phyloP scores from a whole-genome alignment of 1,140 invertebrate genomes.

The Drosophila nigromelanica region DNA sequence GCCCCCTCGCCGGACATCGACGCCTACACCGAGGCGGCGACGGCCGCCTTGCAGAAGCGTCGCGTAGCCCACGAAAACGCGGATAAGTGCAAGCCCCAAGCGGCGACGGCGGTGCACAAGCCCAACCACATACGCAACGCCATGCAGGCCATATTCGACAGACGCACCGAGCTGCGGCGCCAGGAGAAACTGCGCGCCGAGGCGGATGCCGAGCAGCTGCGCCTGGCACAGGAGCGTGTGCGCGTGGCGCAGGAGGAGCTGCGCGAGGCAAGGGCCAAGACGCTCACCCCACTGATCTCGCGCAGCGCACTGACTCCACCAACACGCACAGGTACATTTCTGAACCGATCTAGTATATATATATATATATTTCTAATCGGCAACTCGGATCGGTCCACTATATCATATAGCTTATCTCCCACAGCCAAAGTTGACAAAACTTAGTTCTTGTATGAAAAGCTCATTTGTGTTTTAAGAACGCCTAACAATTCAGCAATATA shows the following conservation, averaged over 20 bases:
- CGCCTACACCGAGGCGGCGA: conserved; percentile 54
- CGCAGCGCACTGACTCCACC: conserved; percentile 64
- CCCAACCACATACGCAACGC: conserved; percentile 80
- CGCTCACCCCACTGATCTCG: conserved; percentile 71
- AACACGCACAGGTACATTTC: conserved; percentile 43
- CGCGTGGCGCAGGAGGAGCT: conserved; percentile 67
- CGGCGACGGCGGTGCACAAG: conserved; percentile 26
- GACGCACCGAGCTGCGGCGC: conserved; percentile 64
- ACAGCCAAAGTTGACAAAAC: no score
- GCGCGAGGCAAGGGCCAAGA: conserved; percentile 52
- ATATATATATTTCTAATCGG: background rate
- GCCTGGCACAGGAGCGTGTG: conserved; percentile 68
- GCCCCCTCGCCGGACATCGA: conserved; percentile 67
- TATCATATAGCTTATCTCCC: no score
- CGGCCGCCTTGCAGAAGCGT: conserved; percentile 76
- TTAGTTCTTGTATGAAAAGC: no score
- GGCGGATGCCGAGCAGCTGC: conserved; percentile 58
- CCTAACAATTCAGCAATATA: no score
- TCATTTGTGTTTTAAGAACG: no score
- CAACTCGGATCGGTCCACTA: no score
- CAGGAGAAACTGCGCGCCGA: conserved; percentile 66
- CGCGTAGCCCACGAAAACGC: conserved; percentile 84
- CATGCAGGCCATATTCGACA: conserved; percentile 75
- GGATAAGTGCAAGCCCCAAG: conserved; percentile 47
- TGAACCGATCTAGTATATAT: background rate